Evolutionary conservation across 2,113 vertebrate species (phyloP).

Genomic region (Melanotaenia duboulayi): DNA sequence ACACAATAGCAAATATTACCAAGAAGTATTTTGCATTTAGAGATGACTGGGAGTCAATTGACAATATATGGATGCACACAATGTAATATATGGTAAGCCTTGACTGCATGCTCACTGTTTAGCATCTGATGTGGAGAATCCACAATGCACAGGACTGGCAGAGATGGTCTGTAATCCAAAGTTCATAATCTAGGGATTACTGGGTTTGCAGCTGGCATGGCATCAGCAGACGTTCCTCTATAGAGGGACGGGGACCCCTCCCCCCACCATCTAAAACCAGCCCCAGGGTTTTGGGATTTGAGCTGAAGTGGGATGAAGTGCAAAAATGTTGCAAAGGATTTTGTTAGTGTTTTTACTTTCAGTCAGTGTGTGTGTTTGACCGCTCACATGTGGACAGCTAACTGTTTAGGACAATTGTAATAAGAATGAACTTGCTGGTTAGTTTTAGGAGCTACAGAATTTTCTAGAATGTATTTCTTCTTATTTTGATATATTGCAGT

Average conservation of each 20-base stretch:
- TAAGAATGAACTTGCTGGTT: background rate
- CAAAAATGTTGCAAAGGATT: constrained; percentile 18
- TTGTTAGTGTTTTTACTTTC: constrained; percentile 32
- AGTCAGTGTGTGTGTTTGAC: constrained; percentile 5
- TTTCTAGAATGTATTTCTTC: background rate
- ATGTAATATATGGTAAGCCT: constrained; percentile 20
- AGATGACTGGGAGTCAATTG: background rate
- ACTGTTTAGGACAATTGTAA: background rate
- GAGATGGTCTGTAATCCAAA: constrained; percentile 79
- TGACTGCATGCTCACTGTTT: constrained; percentile 20
- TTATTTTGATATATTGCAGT: background rate
- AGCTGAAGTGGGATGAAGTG: constrained; percentile 20
- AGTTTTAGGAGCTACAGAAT: background rate
- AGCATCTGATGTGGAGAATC: constrained; percentile 49
- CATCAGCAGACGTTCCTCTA: constrained; percentile 63
- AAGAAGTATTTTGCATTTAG: background rate
- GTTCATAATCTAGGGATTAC: constrained; percentile 83
- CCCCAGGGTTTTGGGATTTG: constrained; percentile 47
- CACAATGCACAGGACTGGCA: constrained; percentile 65
- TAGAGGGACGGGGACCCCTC: constrained; percentile 56
- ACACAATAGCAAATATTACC: too few relatives aligned
- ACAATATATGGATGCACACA: background rate
- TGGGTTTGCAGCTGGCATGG: constrained; percentile 80
- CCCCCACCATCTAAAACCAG: constrained; percentile 60
- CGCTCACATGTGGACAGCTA: background rate